Percentiles rank a stretch among this genome's conserved stretches.
Evolutionary conservation across 2,888 invertebrate genomes (phyloP).

Genomic region (Philopedon plagiatum): DNA sequence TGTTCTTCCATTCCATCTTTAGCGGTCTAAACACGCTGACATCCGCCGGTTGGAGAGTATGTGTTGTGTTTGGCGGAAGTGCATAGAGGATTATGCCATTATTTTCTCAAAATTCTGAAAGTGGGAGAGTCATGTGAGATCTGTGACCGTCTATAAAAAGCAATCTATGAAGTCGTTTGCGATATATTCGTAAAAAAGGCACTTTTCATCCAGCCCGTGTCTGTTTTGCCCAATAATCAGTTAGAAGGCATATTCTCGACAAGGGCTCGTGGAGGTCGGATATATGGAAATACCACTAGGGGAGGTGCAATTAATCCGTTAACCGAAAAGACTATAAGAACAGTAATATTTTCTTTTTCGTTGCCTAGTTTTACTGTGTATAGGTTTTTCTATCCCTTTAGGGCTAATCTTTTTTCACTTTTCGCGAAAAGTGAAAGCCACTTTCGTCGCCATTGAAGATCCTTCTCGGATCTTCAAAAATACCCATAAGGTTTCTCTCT

Average conservation of each 20-base stretch:
- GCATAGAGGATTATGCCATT: no score
- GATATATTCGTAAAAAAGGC: no score
- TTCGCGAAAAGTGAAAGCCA: conserved; percentile 56
- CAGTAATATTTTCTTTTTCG: no score
- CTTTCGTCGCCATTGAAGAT: no score
- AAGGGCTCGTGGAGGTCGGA: conserved; percentile 46
- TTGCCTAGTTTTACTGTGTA: conserved; percentile 44
- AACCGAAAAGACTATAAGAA: conserved; percentile 49
- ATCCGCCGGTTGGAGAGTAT: background rate
- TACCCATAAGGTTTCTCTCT: conserved; percentile 3
- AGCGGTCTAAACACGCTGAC: no score
- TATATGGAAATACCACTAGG: conserved; percentile 43
- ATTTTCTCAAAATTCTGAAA: no score
- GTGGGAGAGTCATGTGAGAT: no score
- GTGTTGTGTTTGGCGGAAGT: no score
- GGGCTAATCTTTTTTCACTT: conserved; percentile 44
- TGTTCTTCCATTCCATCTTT: no score
- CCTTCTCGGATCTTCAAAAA: conserved; percentile 27
- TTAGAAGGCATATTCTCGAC: conserved; percentile 43
- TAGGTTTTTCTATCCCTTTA: conserved; percentile 44
- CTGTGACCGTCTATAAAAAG: no score
- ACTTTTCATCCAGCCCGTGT: conserved; percentile 56
- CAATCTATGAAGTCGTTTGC: no score
- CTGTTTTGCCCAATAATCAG: conserved; percentile 51
- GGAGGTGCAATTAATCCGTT: conserved; percentile 31